Evolutionary conservation across 2,113 vertebrate genomes (phyloP), one percentile per base, ranked within the genome.

Genomic region (Helogale parvula): DNA sequence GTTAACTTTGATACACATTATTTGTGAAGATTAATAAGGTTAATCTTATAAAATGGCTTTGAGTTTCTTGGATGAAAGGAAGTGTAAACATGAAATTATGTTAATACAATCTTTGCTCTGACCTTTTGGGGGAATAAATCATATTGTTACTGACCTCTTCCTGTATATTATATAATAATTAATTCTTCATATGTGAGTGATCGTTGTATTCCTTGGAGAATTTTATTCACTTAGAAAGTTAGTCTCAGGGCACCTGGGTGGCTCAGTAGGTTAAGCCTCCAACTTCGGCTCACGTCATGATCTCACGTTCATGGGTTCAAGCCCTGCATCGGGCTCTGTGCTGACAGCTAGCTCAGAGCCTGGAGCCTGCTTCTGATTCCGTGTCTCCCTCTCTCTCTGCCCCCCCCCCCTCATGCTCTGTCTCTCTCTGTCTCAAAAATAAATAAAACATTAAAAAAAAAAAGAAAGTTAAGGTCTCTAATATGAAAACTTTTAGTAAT

Each of bases 41-140:
- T 76, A 45, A 76, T 31, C 38, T 93, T 96, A 12, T 76, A 76
- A 92, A 91, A 45, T 83, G 68, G 2, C 83, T 95, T 74, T 81
- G 79, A 80, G 57, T 57, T 89, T 92, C 66, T 94, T 80, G 45
- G 21, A 76, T 47, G 41, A 97, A 88, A 95, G 90, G 10, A 93
- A 10, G 45, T 85, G 29, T 88, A 66, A 69, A 63, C 35, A 71
- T 82, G 66, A 91, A 92, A 79, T 85, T 92, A 68, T 33, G 38
- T 77, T 93, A 79, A 66, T 90, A 63, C 23, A 50, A 77, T 31
- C 6, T 86, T 69, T 87, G 38, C 65, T 81, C 41, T 87, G 33
- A 66, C 23, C 17, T 94, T 80, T 74, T 69, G 21, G 72, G 50
- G 35, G 66, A 77, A 52, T 72, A 69, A 66, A 27, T 60, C 27